phyloP scores from a whole-genome alignment of 2,888 invertebrate genomes.

The Andrena praecox region DNA sequence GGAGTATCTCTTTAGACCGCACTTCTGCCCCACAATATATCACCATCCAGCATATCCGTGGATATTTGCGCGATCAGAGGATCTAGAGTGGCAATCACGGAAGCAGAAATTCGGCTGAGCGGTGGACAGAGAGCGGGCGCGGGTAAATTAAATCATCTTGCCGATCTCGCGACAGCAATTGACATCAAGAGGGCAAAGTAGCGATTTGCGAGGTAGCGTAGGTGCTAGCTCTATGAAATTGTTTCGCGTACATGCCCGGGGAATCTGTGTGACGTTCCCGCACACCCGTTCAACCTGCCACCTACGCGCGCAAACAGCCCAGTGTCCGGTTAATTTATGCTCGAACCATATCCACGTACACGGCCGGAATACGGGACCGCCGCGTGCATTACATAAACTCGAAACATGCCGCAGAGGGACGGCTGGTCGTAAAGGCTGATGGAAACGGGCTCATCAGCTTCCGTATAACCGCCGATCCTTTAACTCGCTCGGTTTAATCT shows the following conservation, averaged over 20 bases:
- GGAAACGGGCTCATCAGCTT: constrained; percentile 74
- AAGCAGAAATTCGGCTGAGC: constrained; percentile 13
- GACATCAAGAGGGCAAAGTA: constrained; percentile 49
- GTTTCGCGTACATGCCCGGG: constrained; percentile 40
- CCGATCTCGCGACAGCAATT: constrained; percentile 44
- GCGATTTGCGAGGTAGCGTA: constrained; percentile 32
- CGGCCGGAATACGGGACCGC: constrained; percentile 73
- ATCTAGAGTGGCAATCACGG: neutral
- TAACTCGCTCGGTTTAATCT: constrained; percentile 56
- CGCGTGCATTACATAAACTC: constrained; percentile 77
- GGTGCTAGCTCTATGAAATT: constrained; percentile 53
- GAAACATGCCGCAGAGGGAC: constrained; percentile 71
- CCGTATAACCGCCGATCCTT: constrained; percentile 71
- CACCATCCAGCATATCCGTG: no score
- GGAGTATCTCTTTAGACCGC: no score
- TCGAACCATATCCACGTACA: constrained; percentile 69
- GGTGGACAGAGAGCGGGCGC: neutral
- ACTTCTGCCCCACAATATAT: no score
- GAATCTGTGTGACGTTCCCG: constrained; percentile 14
- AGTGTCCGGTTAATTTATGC: constrained; percentile 77
- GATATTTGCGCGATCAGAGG: neutral
- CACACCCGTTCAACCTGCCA: constrained; percentile 8
- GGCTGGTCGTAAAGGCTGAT: constrained; percentile 71
- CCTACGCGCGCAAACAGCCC: constrained; percentile 33
- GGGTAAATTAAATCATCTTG: constrained; percentile 52